These are phyloP conservation scores for Pseudolycoriella hygida DNA, from an alignment of 2,888 invertebrate genomes.

Conservation along the genomic window DNA sequence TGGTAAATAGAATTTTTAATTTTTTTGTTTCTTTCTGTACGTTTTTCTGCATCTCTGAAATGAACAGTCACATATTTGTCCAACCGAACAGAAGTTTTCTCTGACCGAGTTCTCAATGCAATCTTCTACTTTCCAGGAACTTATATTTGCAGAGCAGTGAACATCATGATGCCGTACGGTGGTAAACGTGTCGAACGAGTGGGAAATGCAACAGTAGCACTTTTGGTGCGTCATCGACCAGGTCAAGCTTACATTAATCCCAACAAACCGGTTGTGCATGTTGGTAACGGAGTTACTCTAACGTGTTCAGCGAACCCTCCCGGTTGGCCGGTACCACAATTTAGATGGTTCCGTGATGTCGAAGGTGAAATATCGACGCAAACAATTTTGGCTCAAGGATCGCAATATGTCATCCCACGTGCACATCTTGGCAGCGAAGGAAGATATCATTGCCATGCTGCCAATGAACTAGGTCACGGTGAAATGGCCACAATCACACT, in stretches of 20 bases:
- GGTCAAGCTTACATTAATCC: constrained; percentile 70
- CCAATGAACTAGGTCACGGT: constrained; percentile 75
- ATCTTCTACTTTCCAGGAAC: constrained; percentile 24
- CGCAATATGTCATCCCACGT: constrained; percentile 68
- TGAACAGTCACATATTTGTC: too few species aligned
- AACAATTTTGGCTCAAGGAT: constrained; percentile 56
- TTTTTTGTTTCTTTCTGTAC: too few species aligned
- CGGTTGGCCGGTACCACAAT: constrained; percentile 84
- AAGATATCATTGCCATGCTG: constrained; percentile 76
- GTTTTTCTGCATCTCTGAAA: too few species aligned
- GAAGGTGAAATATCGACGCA: constrained; percentile 40
- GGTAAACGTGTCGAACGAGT: constrained; percentile 53
- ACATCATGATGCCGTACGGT: constrained; percentile 58
- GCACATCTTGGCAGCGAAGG: constrained; percentile 77
- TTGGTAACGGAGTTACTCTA: constrained; percentile 63
- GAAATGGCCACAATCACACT: constrained; percentile 67
- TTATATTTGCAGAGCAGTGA: constrained; percentile 76
- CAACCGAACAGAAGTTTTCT: too few species aligned
- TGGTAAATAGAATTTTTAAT: too few species aligned
- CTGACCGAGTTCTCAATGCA: too few species aligned
- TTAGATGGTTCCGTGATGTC: constrained; percentile 74
- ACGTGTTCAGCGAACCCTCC: constrained; percentile 77
- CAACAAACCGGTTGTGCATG: constrained; percentile 66
- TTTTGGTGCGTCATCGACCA: constrained; percentile 71
- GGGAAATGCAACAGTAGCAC: constrained; percentile 64